Evolutionary conservation across 2,113 vertebrate genomes (phyloP).

Genomic region (Oophaga pumilio): DNA sequence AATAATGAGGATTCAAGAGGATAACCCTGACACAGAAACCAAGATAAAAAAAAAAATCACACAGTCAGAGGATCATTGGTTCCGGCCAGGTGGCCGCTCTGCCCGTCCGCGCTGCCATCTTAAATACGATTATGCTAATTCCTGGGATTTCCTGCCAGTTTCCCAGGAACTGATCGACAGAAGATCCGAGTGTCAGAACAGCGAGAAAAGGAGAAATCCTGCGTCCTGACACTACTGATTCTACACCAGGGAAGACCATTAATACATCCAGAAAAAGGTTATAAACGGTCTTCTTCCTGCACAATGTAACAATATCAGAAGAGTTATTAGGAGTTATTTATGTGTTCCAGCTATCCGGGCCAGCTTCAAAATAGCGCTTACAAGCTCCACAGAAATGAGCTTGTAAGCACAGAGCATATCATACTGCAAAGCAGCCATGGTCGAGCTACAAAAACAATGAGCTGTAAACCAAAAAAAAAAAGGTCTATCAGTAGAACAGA

Average conservation of each 20-base stretch:
- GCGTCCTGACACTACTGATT: not conserved
- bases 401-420: no score
- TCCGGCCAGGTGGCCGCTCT: constrained; percentile 83
- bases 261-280: not conserved
- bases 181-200: constrained; percentile 73
- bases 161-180: constrained; percentile 80
- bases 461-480: no score
- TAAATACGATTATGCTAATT: constrained; percentile 89
- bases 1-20: not conserved
- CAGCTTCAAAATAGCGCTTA: no score
- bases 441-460: no score
- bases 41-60: constrained; percentile 70
- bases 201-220: constrained; percentile 68
- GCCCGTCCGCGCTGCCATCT: constrained; percentile 67
- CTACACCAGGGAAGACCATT: not conserved
- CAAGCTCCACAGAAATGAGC: no score
- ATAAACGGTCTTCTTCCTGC: no score
- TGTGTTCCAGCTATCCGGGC: no score
- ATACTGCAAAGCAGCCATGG: no score
- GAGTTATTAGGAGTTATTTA: no score
- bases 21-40: constrained; percentile 16
- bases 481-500: no score
- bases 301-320: no score
- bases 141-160: constrained; percentile 71
- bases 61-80: constrained; percentile 79